Conservation (phyloP, 2,888 invertebrate species). For the Hirtodrosophila histrioides region DNA sequence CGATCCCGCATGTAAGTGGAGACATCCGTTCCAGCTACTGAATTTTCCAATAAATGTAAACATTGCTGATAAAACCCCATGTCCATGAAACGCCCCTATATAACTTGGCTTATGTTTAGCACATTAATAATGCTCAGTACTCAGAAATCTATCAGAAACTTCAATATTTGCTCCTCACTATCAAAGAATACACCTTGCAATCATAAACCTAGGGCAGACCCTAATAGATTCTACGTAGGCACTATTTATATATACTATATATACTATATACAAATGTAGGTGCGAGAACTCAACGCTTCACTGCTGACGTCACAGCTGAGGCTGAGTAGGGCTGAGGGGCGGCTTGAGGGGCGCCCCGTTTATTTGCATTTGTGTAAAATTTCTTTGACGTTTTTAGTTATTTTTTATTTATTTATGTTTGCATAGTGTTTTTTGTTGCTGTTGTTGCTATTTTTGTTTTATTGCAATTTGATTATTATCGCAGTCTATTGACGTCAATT, state of each 20-base stretch:
- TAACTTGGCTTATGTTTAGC: background rate
- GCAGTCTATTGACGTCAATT: constrained; percentile 71
- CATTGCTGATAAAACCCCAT: constrained; percentile 39
- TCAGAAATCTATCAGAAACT: constrained; percentile 11
- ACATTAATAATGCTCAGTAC: constrained; percentile 10
- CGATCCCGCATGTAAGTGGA: constrained; percentile 36
- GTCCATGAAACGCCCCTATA: constrained; percentile 35
- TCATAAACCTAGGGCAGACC: constrained; percentile 8
- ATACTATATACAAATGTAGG: constrained; percentile 16
- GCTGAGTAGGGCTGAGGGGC: too few relatives aligned
- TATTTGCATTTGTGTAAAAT: constrained; percentile 65
- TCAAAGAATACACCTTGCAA: constrained; percentile 49
- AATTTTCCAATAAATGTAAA: constrained; percentile 27
- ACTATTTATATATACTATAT: constrained; percentile 1
- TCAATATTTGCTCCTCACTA: constrained; percentile 28
- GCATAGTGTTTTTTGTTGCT: background rate
- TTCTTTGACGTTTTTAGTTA: constrained; percentile 57
- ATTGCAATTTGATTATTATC: constrained; percentile 69
- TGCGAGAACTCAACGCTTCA: constrained; percentile 37
- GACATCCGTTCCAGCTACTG: constrained; percentile 44
- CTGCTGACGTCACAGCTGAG: constrained; percentile 44
- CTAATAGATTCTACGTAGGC: constrained; percentile 3
- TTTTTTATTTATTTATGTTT: constrained; percentile 38
- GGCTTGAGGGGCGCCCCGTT: background rate
- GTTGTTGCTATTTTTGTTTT: constrained; percentile 25